Percentiles rank a stretch among this genome's conserved stretches.
These are phyloP conservation scores for Lumbricus terrestris DNA, from an alignment of 2,888 invertebrate genomes.

Conservation along the genomic window DNA sequence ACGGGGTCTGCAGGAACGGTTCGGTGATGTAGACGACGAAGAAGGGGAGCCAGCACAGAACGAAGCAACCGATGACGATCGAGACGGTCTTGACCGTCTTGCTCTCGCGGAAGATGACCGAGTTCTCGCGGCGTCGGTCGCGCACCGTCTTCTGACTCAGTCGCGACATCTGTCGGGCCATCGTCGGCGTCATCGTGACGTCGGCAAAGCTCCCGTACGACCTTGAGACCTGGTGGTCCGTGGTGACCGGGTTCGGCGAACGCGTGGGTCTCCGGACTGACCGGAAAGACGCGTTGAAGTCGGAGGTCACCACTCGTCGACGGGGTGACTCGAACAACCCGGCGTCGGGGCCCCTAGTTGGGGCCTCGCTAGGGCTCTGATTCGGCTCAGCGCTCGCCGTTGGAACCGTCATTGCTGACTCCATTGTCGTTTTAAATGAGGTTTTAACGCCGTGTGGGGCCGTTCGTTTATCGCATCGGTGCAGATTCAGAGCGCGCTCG, in stretches of 20 bases:
- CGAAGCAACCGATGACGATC: slow-evolving; percentile 82
- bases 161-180: neutral
- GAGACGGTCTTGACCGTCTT: slow-evolving; percentile 85
- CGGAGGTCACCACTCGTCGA: neutral
- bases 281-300: neutral
- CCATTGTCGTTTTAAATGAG: neutral
- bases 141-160: neutral
- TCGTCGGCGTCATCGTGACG: neutral
- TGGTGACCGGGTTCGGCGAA: neutral
- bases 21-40: slow-evolving; percentile 79
- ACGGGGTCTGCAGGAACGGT: slow-evolving; percentile 71
- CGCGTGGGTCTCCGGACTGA: neutral
- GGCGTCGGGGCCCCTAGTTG: neutral
- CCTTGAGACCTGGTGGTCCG: neutral
- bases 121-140: slow-evolving; percentile 29
- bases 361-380: neutral
- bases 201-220: neutral
- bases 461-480: neutral
- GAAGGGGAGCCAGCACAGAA: slow-evolving; percentile 85
- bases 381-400: neutral
- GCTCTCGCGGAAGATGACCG: slow-evolving; percentile 65
- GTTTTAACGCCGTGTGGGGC: neutral
- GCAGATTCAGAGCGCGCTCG: neutral
- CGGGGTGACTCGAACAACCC: neutral
- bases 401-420: neutral